Base-by-base conservation (phyloP, 2,797 vertebrate genomes). In the Enteromius mattozi region DNA sequence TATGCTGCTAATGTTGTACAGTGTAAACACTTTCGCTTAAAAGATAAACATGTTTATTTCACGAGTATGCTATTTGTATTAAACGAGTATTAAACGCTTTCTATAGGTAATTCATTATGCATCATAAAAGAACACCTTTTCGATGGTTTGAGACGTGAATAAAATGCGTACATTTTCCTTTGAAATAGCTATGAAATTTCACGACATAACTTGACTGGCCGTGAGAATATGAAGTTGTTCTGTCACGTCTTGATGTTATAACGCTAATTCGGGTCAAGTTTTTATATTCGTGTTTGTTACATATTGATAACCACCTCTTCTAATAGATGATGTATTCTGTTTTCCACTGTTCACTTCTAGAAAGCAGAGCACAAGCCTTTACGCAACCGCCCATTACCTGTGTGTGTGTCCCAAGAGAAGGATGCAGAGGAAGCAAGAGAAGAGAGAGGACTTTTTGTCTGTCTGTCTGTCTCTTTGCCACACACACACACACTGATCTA, bases 1-100 rank as follows among this genome's bases (percentile, higher is more conserved):
- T 33, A 85, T 83, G 81, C 89, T 33, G 61, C 16, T 33, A 33
- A 33, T 65, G 61, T 87, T 93, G 89, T 94, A 93, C 93, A 93
- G 93, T 13, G 51, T 19, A 42, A 7, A 27, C 54, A 17, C 37
- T 19, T 63, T 21, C 47, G 1, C 10, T 51, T 35, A 12, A 27
- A 56, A 56, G 0, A 3, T 3, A 56, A 47, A 4, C 42, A 27
- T 63, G 27, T 0, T 7, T 65, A 17, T 71, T 14, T 33, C 16
- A 30, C 13, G 13, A 30, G 59, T 21, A 13, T 1, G n/a, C 19
- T 51, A 1, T 30, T 49, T 30, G 54, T n/a, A 56, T 56, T 56
- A 56, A 10, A n/a, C 56, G 54, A n/a, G 8, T 59, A 10, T 33
- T 1, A 30, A 49, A 30, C 3, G 45, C 2, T 5, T 71, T 0